Evolutionary conservation across 2,113 vertebrate species (phyloP).

Genomic region (Mormoops blainvillei): DNA sequence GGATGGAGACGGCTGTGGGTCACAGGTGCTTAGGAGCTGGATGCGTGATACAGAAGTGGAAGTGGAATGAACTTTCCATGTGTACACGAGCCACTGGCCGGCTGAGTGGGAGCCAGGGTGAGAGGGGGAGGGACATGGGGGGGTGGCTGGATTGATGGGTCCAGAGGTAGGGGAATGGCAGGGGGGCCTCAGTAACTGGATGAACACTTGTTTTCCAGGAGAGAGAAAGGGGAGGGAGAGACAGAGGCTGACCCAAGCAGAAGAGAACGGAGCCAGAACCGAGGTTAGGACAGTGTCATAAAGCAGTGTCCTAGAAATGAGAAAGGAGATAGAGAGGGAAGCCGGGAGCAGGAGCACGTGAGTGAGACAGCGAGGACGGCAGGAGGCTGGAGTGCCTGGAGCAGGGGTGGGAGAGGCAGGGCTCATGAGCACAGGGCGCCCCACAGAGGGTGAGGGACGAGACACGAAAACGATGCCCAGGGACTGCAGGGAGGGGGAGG

Average conservation of each 20-base stretch:
- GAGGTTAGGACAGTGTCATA: background rate
- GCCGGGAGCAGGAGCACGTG: background rate
- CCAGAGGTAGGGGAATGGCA: accelerated
- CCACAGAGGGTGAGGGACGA: constrained; percentile 8
- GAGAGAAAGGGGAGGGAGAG: background rate
- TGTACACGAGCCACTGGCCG: accelerated
- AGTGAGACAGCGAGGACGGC: too few relatives aligned
- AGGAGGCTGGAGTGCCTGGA: background rate
- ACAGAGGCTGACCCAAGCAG: background rate
- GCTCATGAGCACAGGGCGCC: background rate
- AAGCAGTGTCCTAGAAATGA: background rate
- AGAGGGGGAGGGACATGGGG: accelerated
- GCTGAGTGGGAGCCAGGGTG: background rate
- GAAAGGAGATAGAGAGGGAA: background rate
- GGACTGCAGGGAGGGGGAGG: constrained; percentile 60
- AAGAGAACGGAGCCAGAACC: background rate
- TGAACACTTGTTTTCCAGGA: background rate
- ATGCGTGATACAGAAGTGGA: background rate
- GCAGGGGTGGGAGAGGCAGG: background rate
- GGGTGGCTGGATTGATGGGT: accelerated
- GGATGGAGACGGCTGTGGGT: background rate
- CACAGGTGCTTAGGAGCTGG: background rate
- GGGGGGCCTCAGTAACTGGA: background rate
- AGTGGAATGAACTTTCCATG: background rate
- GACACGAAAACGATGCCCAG: constrained; percentile 46